Evolutionary conservation across 1,140 invertebrate genomes (phyloP), one percentile per base, ranked within the genome.

Genomic region (Frieseomelitta varia): DNA sequence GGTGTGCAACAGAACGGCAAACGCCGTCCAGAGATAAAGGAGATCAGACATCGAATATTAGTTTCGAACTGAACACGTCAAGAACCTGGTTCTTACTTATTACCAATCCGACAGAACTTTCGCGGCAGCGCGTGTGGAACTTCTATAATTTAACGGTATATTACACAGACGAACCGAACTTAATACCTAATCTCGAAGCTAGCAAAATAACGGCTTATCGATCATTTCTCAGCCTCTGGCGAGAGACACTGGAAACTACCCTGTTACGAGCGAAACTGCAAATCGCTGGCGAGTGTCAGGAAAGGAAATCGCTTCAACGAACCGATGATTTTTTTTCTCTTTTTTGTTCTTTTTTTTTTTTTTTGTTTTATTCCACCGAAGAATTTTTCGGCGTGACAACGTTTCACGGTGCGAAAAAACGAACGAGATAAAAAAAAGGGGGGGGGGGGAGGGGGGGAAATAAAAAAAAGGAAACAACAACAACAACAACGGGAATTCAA

Each of bases 21-120:
- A 11, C 17, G 6, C 6, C 39, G 8, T 47, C 1, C 11, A 39
- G 19, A 80, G 79, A 80, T 80, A 69, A 80, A 73, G 56, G 69
- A 47, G 39, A 73, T 56, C 56, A 63, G 69, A 34, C 39, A 74
- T 34, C 39, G 79, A 73, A 74, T 81, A 73, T 81, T 63, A 74
- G 69, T 81, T 81, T 74, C 69, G 27, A 80, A 80, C 68, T 80
- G n/a, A 34, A 72, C n/a, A 72, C 27, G 68, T 80, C 67, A 80
- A 61, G 68, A 71, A n/a, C 14, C 19, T 14, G 34, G 34, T 80
- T 73, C 79, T 80, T 80, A 61, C 79, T 15, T 14, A 27, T 39
- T 73, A 58, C 55, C 24, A 61, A n/a, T 69, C 53, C 1, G 39
- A 12, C 15, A 14, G 24, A 81, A 73, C 39, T 81, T 55, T 69